Evolutionary conservation across 2,113 vertebrate species (phyloP), one percentile per base, ranked within the genome.

Genomic region (Puntigrus tetrazona): DNA sequence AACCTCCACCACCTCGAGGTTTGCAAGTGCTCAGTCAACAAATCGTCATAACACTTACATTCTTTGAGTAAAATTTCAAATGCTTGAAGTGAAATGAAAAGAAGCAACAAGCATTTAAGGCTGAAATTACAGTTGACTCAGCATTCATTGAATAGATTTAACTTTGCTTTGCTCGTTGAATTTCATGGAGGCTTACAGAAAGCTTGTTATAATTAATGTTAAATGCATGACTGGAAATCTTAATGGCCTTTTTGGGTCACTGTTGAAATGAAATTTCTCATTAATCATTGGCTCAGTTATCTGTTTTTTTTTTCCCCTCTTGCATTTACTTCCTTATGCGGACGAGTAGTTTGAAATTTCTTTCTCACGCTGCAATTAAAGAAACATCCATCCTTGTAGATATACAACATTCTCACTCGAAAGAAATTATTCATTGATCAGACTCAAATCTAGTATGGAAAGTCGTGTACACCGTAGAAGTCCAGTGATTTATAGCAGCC

Each of bases 221-320:
- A 83, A 92, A 92, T 72, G 91, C 91, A 91, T 91, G 89, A 92
- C 89, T 92, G 91, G 87, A 89, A 91, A 90, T 93, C 87, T 92
- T 94, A 93, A 93, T 94, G 90, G 92, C 86, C 88, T 92, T 94
- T 93, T 91, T 90, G 91, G 91, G 88, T 94, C 90, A 94, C 89
- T 91, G 90, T 89, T 88, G 87, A 93, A 93, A 90, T 90, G 83
- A 91, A 92, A 90, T 89, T 92, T 91, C 88, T 90, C 91, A 93
- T 93, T 93, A 93, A 93, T 93, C 88, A 91, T 84, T 89, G 87
- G 89, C 88, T 81, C 63, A 91, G 89, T 90, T 90, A 76, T 87
- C 75, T 85, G 87, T 90, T 87, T 67, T 88, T 75, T 85, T 90
- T 87, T 67, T 88, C 72, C 84, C 87, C 86, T 84, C 47, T 43